Conservation (phyloP, 2,888 invertebrate species). For the Platynereis dumerilii region DNA sequence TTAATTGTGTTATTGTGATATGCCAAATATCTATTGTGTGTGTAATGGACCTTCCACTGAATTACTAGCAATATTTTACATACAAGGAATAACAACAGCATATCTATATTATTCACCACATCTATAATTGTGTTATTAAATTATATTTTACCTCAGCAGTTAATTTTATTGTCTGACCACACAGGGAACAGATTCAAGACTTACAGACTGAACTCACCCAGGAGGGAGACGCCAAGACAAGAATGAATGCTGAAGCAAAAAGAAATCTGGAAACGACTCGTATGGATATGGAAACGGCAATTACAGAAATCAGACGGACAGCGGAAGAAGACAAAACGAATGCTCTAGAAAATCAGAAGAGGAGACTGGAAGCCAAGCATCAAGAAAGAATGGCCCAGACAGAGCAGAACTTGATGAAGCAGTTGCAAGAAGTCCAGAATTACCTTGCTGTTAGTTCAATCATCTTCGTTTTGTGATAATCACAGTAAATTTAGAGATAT, state of each 20-base stretch:
- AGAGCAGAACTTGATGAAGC: constrained; percentile 12
- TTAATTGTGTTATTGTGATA: too few species aligned
- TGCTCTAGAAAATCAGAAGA: constrained; percentile 41
- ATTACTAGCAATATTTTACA: too few species aligned
- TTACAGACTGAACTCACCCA: constrained; percentile 29
- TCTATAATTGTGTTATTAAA: too few species aligned
- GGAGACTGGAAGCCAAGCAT: constrained; percentile 38
- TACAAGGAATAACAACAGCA: too few species aligned
- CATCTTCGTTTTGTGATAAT: too few species aligned
- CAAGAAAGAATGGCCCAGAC: constrained; percentile 29
- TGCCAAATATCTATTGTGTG: too few species aligned
- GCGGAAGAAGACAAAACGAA: constrained; percentile 19
- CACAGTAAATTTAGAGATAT: too few species aligned
- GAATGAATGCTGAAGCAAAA: neutral
- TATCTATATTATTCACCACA: too few species aligned
- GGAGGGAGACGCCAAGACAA: constrained; percentile 1
- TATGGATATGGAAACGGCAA: constrained; percentile 11
- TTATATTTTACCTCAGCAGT: too few species aligned
- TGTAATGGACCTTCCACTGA: too few species aligned
- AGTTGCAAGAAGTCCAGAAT: constrained; percentile 24
- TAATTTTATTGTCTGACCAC: too few species aligned
- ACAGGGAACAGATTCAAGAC: constrained; percentile 45
- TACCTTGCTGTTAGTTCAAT: constrained; percentile 28
- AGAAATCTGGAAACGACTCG: neutral
- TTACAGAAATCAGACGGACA: constrained; percentile 4